These are phyloP conservation scores for Clanis bilineata DNA, from an alignment of 2,888 invertebrate genomes.

Conservation along the genomic window DNA sequence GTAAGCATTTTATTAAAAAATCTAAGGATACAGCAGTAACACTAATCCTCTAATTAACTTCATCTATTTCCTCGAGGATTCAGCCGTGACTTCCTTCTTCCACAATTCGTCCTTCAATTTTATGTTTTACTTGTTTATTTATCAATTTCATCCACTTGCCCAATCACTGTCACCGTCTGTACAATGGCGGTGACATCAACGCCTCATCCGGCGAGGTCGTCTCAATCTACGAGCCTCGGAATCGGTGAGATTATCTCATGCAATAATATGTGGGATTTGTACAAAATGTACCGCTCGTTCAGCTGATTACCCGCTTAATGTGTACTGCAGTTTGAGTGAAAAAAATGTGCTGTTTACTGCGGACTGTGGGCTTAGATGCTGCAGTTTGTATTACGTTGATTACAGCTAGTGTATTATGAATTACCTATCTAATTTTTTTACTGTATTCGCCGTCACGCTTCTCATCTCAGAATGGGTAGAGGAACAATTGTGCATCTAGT, in stretches of 20 bases:
- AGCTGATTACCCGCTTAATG: neutral
- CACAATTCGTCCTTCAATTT: too few species aligned
- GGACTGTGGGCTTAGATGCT: neutral
- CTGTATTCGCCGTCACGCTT: too few species aligned
- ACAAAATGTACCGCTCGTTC: neutral
- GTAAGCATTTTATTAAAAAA: too few species aligned
- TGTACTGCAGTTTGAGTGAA: neutral
- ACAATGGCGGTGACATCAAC: constrained; percentile 46
- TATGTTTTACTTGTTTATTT: neutral
- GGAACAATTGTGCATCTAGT: too few species aligned
- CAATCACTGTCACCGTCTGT: neutral
- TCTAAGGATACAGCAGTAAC: too few species aligned
- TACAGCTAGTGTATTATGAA: neutral
- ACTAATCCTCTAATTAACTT: too few species aligned
- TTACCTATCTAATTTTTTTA: neutral
- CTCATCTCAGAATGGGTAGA: too few species aligned
- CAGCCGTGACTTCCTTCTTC: too few species aligned
- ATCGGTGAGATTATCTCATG: constrained; percentile 14
- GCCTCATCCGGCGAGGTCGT: constrained; percentile 42
- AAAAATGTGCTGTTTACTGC: neutral
- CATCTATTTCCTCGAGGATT: too few species aligned
- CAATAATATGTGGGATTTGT: constrained; percentile 4
- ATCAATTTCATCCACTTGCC: neutral
- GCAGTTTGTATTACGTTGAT: neutral
- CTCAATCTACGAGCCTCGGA: constrained; percentile 51